Conservation (phyloP, 2,113 vertebrate genomes). For the Microtus oregoni region DNA sequence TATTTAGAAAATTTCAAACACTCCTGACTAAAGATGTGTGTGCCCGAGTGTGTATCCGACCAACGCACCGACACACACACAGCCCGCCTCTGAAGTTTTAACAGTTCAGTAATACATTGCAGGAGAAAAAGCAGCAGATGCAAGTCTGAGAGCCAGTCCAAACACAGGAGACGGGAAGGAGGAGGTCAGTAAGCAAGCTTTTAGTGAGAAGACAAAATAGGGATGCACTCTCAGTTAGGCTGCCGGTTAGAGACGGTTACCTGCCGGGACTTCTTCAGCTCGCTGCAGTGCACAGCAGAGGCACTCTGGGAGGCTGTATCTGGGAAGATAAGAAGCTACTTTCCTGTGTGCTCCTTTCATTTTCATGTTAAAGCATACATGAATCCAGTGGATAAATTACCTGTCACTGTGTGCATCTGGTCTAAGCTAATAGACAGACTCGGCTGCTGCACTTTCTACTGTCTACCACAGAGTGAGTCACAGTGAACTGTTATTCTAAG, state of each 20-base stretch:
- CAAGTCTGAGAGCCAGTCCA: constrained; percentile 69
- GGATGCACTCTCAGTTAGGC: constrained; percentile 74
- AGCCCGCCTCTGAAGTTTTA: constrained; percentile 53
- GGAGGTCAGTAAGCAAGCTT: constrained; percentile 77
- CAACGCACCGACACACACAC: neutral
- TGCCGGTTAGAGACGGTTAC: constrained; percentile 82
- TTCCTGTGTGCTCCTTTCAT: constrained; percentile 75
- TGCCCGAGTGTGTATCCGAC: neutral
- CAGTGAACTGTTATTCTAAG: constrained; percentile 53
- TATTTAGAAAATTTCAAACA: constrained; percentile 68
- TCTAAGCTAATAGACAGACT: constrained; percentile 41
- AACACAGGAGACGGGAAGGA: constrained; percentile 65
- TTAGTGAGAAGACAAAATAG: constrained; percentile 79
- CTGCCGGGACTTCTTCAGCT: constrained; percentile 82
- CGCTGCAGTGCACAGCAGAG: constrained; percentile 78
- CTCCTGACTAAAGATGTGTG: constrained; percentile 14
- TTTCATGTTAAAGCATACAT: constrained; percentile 78
- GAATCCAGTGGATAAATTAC: constrained; percentile 73
- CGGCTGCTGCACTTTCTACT: neutral
- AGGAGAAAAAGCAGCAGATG: constrained; percentile 72
- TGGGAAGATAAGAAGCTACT: constrained; percentile 83
- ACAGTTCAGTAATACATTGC: constrained; percentile 57
- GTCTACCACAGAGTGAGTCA: constrained; percentile 48
- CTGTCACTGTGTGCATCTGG: constrained; percentile 74
- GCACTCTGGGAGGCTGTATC: constrained; percentile 78